Evolutionary conservation across 2,797 vertebrate species (phyloP).

Genomic region (Carapus acus): DNA sequence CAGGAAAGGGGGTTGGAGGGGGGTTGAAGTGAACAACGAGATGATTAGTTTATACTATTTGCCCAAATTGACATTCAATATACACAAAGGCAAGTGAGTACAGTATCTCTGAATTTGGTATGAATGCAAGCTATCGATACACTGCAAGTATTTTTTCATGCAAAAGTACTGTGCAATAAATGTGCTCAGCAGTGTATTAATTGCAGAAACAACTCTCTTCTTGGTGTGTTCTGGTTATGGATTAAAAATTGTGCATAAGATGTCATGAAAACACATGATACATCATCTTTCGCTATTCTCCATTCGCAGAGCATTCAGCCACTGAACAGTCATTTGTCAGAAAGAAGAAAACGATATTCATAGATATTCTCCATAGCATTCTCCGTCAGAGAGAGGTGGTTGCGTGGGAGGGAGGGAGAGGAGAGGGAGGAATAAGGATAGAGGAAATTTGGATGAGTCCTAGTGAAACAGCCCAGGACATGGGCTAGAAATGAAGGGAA

Average conservation of each 20-base stretch:
- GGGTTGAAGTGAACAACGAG: too few relatives aligned
- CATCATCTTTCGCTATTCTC: not conserved
- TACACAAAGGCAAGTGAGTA: too few relatives aligned
- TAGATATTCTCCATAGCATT: slow-evolving; percentile 21
- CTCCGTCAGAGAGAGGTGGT: slow-evolving; percentile 37
- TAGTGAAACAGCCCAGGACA: slow-evolving; percentile 11
- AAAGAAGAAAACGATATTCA: slow-evolving; percentile 2
- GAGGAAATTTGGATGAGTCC: slow-evolving; percentile 16
- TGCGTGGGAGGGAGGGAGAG: slow-evolving; percentile 25
- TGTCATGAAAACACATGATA: slow-evolving; percentile 5
- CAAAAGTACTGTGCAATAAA: too few relatives aligned
- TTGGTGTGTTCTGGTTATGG: slow-evolving; percentile 10
- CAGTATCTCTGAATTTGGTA: too few relatives aligned
- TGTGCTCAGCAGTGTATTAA: too few relatives aligned
- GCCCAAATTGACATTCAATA: too few relatives aligned
- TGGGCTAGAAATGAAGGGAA: not conserved
- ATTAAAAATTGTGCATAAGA: slow-evolving; percentile 29
- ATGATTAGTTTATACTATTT: too few relatives aligned
- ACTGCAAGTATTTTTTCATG: too few relatives aligned
- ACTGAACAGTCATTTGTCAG: slow-evolving; percentile 47
- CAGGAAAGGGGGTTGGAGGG: too few relatives aligned
- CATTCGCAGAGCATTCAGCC: slow-evolving; percentile 9
- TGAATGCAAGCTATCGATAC: too few relatives aligned
- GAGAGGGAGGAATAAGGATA: not conserved
- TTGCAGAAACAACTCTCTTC: slow-evolving; percentile 28